A percentile compares a stretch with the other conserved stretches of the same genome.
phyloP scores from a whole-genome alignment of 1,140 invertebrate genomes.

The Aphelenchoides besseyi region DNA sequence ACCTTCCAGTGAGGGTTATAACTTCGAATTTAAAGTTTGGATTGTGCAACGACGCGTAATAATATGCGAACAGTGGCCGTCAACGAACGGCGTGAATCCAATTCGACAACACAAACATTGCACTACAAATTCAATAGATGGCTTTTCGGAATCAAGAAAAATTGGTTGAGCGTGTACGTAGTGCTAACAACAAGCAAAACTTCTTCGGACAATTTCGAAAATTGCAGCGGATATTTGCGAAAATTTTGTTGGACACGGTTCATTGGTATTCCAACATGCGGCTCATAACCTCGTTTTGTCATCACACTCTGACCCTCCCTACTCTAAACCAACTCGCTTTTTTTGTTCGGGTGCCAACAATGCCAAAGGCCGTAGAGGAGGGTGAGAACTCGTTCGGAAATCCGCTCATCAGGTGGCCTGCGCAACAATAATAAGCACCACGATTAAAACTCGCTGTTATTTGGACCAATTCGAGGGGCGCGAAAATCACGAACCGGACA shows the following conservation, averaged over 20 bases:
- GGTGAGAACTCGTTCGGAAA: slow-evolving; percentile 1
- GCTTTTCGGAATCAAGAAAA: too few species aligned
- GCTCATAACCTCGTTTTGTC: background rate
- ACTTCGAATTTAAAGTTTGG: background rate
- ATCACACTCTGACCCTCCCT: too few species aligned
- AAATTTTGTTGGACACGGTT: background rate
- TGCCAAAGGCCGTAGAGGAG: background rate
- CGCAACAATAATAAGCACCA: background rate
- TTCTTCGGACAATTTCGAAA: too few species aligned
- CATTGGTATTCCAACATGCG: background rate
- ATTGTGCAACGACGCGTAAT: background rate
- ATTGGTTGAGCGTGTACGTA: too few species aligned
- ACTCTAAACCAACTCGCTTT: background rate
- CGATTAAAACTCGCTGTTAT: too few species aligned
- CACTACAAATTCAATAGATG: too few species aligned
- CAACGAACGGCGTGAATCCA: background rate
- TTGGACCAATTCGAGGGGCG: background rate
- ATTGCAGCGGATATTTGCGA: background rate
- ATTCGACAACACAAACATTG: background rate
- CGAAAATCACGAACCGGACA: background rate
- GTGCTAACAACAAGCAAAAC: too few species aligned
- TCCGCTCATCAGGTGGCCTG: background rate
- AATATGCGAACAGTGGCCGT: background rate
- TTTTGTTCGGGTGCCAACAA: background rate
- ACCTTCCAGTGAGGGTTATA: background rate